phyloP scores from a whole-genome alignment of 2,888 invertebrate species.

The Chaitophorus viminalis region DNA sequence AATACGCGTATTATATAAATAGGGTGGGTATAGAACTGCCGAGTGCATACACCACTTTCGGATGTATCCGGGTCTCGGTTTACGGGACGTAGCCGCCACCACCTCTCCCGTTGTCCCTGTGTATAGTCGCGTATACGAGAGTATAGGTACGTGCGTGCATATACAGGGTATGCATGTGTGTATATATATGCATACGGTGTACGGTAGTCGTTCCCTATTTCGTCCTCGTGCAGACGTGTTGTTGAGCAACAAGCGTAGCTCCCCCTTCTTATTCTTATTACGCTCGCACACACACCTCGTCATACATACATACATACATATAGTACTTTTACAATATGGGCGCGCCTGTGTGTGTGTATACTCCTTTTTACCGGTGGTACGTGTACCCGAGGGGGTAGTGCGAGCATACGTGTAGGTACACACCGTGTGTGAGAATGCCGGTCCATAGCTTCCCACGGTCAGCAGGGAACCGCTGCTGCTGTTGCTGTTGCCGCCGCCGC shows the following conservation, averaged over 20 bases:
- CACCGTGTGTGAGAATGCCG: constrained; percentile 56
- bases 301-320: background rate
- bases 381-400: constrained; percentile 47
- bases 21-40: background rate
- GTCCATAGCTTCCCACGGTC: constrained; percentile 60
- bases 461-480: constrained; percentile 53
- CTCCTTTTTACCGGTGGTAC: constrained; percentile 48
- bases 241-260: constrained; percentile 6
- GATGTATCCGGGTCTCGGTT: background rate
- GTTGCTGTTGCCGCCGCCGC: background rate
- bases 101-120: background rate
- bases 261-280: background rate
- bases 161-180: background rate
- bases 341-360: too few species aligned
- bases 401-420: background rate
- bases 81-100: background rate
- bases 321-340: too few species aligned
- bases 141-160: background rate
- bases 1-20: background rate
- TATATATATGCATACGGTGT: background rate
- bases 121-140: background rate
- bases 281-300: background rate
- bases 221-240: constrained; percentile 13
- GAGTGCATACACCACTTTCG: background rate
- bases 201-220: background rate